Evolutionary conservation across 1,140 invertebrate genomes (phyloP).

Genomic region (Acromyrmex charruanus): DNA sequence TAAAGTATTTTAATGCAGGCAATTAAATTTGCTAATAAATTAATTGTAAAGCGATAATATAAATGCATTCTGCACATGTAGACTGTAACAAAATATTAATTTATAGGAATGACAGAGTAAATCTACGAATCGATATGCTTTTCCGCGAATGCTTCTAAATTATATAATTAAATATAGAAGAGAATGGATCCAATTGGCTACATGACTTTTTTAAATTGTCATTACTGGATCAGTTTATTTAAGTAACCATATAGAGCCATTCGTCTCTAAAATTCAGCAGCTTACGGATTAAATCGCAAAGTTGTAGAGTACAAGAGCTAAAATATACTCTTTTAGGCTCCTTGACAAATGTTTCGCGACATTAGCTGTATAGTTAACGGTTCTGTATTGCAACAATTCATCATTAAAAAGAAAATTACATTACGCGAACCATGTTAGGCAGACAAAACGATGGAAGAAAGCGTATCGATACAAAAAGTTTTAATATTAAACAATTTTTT

Average conservation of each 20-base stretch:
- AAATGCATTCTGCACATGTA: neutral
- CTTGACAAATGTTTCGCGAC: slow-evolving; percentile 15
- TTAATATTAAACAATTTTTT: slow-evolving; percentile 37
- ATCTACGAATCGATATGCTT: slow-evolving; percentile 64
- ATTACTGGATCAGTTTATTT: neutral
- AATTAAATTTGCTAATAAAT: slow-evolving; percentile 15
- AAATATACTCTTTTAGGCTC: neutral
- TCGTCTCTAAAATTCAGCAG: slow-evolving; percentile 22
- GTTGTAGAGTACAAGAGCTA: neutral
- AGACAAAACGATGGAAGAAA: slow-evolving; percentile 52
- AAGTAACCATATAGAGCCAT: slow-evolving; percentile 6
- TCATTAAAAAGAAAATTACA: slow-evolving; percentile 3
- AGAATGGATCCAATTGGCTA: slow-evolving; percentile 33
- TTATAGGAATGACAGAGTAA: slow-evolving; percentile 66
- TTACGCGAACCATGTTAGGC: slow-evolving; percentile 44
- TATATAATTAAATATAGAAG: slow-evolving; percentile 32
- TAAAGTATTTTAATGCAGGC: neutral
- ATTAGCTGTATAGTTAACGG: neutral
- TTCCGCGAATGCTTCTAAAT: slow-evolving; percentile 41
- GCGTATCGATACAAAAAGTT: slow-evolving; percentile 51
- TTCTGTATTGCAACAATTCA: neutral
- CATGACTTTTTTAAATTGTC: neutral
- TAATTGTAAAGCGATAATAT: slow-evolving; percentile 47
- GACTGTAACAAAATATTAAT: slow-evolving; percentile 47
- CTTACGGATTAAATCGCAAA: slow-evolving; percentile 11